A percentile compares a stretch with the other conserved stretches of the same genome.
phyloP scores from a whole-genome alignment of 2,888 invertebrate species.

The Lepetodrilus schrolli region DNA sequence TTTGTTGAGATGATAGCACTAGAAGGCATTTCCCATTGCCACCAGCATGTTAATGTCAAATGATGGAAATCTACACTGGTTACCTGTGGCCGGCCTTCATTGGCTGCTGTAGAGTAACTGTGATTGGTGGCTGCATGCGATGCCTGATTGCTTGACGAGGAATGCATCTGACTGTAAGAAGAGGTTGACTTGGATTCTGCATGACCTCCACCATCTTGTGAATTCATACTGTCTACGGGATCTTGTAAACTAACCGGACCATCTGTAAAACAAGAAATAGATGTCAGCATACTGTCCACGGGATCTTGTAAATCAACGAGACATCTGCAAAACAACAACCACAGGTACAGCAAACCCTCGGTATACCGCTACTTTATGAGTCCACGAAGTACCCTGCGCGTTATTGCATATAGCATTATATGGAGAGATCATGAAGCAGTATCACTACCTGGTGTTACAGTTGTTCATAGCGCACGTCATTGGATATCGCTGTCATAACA shows the following conservation, averaged over 20 bases:
- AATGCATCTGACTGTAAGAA: constrained; percentile 17
- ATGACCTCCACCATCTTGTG: constrained; percentile 34
- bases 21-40: too few relatives aligned
- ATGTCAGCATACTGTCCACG: constrained; percentile 32
- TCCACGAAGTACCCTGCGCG: too few relatives aligned
- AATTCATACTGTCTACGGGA: constrained; percentile 41
- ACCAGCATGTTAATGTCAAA: too few relatives aligned
- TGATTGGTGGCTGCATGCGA: constrained; percentile 18
- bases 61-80: too few relatives aligned
- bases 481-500: not conserved
- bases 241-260: constrained; percentile 65
- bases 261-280: constrained; percentile 54
- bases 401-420: too few relatives aligned
- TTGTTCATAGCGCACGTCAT: too few relatives aligned
- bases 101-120: constrained; percentile 16
- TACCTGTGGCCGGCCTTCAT: constrained; percentile 3
- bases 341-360: constrained; percentile 29
- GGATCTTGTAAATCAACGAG: constrained; percentile 63
- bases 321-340: constrained; percentile 57
- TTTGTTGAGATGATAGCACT: too few relatives aligned
- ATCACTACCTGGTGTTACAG: too few relatives aligned
- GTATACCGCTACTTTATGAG: too few relatives aligned
- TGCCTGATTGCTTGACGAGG: constrained; percentile 42
- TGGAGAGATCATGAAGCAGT: too few relatives aligned
- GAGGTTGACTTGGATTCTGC: constrained; percentile 40